Evolutionary conservation across 2,113 vertebrate genomes (phyloP).

Genomic region (Chunga burmeisteri): DNA sequence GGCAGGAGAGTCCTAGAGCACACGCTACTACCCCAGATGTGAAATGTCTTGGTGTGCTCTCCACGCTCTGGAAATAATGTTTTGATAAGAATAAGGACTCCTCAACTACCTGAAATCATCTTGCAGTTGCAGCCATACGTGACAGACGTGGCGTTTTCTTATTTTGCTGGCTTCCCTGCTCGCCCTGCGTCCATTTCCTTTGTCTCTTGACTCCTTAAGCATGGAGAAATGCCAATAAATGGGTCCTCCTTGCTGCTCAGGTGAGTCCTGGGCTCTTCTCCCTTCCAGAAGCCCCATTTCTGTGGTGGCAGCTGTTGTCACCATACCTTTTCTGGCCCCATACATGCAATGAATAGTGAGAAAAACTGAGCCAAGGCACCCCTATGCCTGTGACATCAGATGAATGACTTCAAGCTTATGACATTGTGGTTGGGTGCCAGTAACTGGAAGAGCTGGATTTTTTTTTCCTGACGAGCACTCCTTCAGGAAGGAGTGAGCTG

Average conservation of each 20-base stretch:
- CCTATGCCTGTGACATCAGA: not conserved
- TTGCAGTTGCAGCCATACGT: not conserved
- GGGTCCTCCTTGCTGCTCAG: not conserved
- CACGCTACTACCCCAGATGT: not conserved
- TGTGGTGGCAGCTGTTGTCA: not conserved
- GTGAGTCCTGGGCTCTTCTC: not conserved
- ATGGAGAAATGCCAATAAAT: not conserved
- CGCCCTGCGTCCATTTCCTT: rapidly evolving
- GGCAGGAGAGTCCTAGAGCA: not conserved
- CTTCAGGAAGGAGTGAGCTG: not conserved
- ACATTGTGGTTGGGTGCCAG: not conserved
- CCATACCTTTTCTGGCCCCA: not conserved
- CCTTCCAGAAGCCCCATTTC: not conserved
- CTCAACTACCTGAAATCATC: not conserved
- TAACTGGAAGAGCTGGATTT: not conserved
- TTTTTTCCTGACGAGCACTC: not conserved
- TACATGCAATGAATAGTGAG: not conserved
- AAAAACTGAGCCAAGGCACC: not conserved
- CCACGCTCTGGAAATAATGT: not conserved
- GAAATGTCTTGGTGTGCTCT: not conserved
- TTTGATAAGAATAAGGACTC: not conserved
- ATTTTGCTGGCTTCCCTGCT: not conserved
- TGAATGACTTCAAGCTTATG: not conserved
- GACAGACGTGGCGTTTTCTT: not conserved
- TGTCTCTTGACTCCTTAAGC: not conserved